A percentile compares a stretch with the other conserved stretches of the same genome.
Evolutionary conservation across 2,888 invertebrate genomes (phyloP).

Genomic region (Polydesmus complanatus): DNA sequence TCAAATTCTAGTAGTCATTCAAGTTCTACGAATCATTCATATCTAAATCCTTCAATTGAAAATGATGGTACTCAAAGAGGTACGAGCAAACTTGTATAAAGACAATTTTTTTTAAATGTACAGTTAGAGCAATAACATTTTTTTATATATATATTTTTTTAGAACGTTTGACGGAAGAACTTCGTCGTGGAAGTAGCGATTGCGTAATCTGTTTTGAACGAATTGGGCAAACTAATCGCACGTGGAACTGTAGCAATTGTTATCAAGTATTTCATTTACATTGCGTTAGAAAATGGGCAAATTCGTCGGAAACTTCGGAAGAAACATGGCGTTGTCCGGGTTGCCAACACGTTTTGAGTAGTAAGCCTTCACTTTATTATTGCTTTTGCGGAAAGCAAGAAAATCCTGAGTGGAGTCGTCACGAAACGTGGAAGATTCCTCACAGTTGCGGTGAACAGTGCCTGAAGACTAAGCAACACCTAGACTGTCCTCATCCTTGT

Average conservation of each 20-base stretch:
- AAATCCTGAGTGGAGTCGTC: constrained; percentile 60
- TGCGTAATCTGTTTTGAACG: constrained; percentile 89
- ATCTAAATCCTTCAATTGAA: too few relatives aligned
- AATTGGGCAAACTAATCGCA: constrained; percentile 60
- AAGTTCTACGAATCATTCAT: too few relatives aligned
- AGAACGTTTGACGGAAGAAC: constrained; percentile 67
- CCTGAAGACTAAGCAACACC: constrained; percentile 41
- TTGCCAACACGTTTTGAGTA: constrained; percentile 66
- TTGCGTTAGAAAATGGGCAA: constrained; percentile 85
- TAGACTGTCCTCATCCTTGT: constrained; percentile 44
- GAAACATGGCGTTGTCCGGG: constrained; percentile 92
- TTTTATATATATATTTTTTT: background rate
- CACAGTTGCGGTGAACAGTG: constrained; percentile 88
- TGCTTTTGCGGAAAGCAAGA: constrained; percentile 79
- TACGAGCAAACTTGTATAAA: background rate
- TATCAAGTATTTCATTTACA: constrained; percentile 82
- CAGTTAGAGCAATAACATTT: background rate
- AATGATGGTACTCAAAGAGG: constrained; percentile 8
- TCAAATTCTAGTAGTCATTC: too few relatives aligned
- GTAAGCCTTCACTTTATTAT: constrained; percentile 62
- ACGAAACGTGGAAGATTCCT: constrained; percentile 46
- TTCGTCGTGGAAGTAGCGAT: constrained; percentile 67
- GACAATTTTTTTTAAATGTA: background rate
- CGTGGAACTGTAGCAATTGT: constrained; percentile 86
- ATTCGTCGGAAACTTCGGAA: constrained; percentile 43